Base-by-base conservation (phyloP, 1,140 invertebrate species). In the Calliopsis andreniformis region DNA sequence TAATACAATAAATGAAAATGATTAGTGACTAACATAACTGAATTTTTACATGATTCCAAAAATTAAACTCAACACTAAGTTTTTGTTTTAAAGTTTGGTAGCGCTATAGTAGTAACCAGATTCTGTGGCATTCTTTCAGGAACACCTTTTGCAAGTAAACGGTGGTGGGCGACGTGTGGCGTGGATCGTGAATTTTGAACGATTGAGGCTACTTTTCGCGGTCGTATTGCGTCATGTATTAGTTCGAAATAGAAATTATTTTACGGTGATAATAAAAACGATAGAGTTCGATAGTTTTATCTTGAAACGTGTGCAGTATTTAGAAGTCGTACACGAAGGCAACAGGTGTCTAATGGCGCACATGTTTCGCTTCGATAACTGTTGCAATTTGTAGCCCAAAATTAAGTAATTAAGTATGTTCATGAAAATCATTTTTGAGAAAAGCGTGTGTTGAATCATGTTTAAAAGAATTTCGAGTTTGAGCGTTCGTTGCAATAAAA, bases 331-430 rank as follows among this genome's bases (percentile, higher is more conserved):
- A 61, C 58, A 83, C 76, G 63, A 47, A 77, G 82, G 82, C 82
- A 84, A 84, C 82, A 84, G 82, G 82, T 84, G 82, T 83, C 58
- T 84, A 80, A 68, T 51, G 45, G 28, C 58, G 51, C 66, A 75
- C 61, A 78, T 68, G 59, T 53, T 10, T 58, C 35, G 25, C 5
- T 35, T 39, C 23, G 23, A 23, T 32, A 58, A 42, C 4, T 14
- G 23, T 25, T 2, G 4, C 16, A 3, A 2, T 30, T 45, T 43
- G 1, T 42, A 7, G 6, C 25, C 23, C 3, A 8, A 12, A 39
- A 32, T 20, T 56, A 45, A 39, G 47, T 7, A 30, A 70, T 42
- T 30, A 43, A 18, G 8, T 8, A 3, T 14, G n/a, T 2, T 39
- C 4, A n/a, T 18, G 18, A 12, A 42, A 25, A 23, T 14, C 35